Conservation (phyloP, 2,113 vertebrate species). For the Myotis lucifugus region DNA sequence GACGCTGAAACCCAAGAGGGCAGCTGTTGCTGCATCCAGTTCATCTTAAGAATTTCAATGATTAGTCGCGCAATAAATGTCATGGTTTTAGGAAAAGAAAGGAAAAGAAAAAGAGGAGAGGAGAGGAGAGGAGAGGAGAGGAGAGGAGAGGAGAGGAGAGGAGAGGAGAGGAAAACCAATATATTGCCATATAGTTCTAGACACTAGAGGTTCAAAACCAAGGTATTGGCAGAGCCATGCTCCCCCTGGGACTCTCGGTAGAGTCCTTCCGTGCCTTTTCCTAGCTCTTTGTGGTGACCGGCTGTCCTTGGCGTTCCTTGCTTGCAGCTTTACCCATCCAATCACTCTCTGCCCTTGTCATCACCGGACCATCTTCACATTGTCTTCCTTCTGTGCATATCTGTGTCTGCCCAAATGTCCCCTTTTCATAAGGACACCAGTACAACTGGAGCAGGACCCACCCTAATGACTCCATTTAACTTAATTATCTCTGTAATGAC, state of each 20-base stretch:
- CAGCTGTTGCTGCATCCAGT: slow-evolving; percentile 88
- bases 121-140: too few relatives aligned
- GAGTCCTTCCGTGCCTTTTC: not conserved
- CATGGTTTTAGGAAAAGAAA: slow-evolving; percentile 42
- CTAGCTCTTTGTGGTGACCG: not conserved
- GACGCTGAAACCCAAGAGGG: slow-evolving; percentile 93
- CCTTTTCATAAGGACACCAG: not conserved
- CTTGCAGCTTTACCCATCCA: not conserved
- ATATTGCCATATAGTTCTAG: not conserved
- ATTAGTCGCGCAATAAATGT: slow-evolving; percentile 92
- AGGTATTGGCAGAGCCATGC: too few relatives aligned
- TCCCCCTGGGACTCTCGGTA: not conserved
- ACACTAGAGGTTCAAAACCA: not conserved
- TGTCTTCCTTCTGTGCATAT: not conserved
- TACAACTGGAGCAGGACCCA: not conserved
- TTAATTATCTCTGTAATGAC: not conserved
- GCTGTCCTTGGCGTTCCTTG: not conserved
- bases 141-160: too few relatives aligned
- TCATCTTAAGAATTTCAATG: slow-evolving; percentile 90
- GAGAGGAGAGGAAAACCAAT: too few relatives aligned
- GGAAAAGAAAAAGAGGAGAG: too few relatives aligned
- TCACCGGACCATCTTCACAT: not conserved
- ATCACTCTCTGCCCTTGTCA: not conserved
- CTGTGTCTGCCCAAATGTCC: not conserved
- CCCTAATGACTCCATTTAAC: not conserved